Evolutionary conservation across 2,113 vertebrate species (phyloP).

Genomic region (Fukomys damarensis): DNA sequence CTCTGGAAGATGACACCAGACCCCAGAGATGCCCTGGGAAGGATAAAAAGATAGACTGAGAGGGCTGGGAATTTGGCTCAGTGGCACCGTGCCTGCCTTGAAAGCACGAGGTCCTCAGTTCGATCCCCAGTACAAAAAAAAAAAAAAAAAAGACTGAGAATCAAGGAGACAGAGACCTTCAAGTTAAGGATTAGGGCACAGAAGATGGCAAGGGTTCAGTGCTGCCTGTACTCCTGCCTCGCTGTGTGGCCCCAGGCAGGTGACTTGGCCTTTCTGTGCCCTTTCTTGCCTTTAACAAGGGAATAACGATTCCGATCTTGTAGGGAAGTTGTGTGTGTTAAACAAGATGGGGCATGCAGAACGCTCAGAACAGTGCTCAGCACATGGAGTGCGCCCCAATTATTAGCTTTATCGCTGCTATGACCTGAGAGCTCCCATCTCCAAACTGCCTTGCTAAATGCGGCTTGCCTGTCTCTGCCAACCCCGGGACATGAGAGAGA

Average conservation of each 20-base stretch:
- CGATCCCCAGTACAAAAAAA: no score
- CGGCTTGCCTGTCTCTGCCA: neutral
- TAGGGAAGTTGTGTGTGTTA: neutral
- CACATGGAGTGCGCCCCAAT: neutral
- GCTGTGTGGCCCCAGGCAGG: neutral
- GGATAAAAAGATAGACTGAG: neutral
- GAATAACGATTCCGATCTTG: neutral
- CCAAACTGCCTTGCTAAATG: neutral
- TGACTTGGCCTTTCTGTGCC: conserved; percentile 1
- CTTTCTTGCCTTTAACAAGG: neutral
- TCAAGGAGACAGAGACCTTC: neutral
- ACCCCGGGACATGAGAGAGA: neutral
- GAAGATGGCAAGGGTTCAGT: neutral
- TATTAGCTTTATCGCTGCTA: neutral
- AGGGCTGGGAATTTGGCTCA: no score
- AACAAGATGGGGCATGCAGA: neutral
- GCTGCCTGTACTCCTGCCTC: neutral
- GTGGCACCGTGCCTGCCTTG: no score
- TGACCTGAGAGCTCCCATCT: neutral
- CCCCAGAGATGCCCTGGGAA: neutral
- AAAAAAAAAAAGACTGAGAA: neutral
- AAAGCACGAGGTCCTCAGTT: no score
- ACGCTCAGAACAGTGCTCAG: neutral
- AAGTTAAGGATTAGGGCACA: neutral
- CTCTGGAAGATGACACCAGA: neutral